phyloP scores from a whole-genome alignment of 2,113 vertebrate species.

The Paralichthys olivaceus region DNA sequence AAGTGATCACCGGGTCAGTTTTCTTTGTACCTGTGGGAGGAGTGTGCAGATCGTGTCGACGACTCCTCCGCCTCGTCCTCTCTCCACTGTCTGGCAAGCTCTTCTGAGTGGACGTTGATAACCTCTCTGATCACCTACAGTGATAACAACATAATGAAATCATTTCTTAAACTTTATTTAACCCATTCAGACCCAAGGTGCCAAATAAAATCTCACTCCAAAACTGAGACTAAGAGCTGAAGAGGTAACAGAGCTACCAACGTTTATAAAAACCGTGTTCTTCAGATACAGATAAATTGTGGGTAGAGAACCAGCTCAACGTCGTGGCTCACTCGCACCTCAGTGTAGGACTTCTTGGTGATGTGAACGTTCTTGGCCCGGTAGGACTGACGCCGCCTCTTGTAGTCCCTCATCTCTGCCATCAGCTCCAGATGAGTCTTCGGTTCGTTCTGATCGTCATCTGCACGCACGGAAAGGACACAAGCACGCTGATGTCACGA shows the following conservation, averaged over 20 bases:
- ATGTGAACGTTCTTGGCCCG: slow-evolving; percentile 98
- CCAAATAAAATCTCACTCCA: too few relatives aligned
- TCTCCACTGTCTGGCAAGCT: slow-evolving; percentile 90
- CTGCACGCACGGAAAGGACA: slow-evolving; percentile 68
- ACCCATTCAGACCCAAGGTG: not conserved
- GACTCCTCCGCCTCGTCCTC: slow-evolving; percentile 82
- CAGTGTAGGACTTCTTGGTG: slow-evolving; percentile 98
- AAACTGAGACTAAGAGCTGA: too few relatives aligned
- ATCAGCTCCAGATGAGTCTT: slow-evolving; percentile 98
- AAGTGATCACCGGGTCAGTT: not conserved
- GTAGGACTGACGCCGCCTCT: slow-evolving; percentile 95
- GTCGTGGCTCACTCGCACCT: slow-evolving; percentile 77
- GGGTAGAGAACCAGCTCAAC: too few relatives aligned
- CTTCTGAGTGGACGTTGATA: slow-evolving; percentile 93
- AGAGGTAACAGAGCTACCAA: too few relatives aligned
- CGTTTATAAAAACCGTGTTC: too few relatives aligned
- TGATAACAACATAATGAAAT: not conserved
- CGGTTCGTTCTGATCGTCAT: slow-evolving; percentile 89
- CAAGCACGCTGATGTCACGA: too few relatives aligned
- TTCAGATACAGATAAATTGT: too few relatives aligned
- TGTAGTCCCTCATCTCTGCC: slow-evolving; percentile 99
- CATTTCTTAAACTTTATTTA: not conserved
- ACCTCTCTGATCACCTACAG: slow-evolving; percentile 94
- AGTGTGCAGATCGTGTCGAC: slow-evolving; percentile 56
- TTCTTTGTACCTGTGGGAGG: slow-evolving; percentile 79